Conservation (phyloP, 2,797 vertebrate species). For the Eulemur albifrons region DNA sequence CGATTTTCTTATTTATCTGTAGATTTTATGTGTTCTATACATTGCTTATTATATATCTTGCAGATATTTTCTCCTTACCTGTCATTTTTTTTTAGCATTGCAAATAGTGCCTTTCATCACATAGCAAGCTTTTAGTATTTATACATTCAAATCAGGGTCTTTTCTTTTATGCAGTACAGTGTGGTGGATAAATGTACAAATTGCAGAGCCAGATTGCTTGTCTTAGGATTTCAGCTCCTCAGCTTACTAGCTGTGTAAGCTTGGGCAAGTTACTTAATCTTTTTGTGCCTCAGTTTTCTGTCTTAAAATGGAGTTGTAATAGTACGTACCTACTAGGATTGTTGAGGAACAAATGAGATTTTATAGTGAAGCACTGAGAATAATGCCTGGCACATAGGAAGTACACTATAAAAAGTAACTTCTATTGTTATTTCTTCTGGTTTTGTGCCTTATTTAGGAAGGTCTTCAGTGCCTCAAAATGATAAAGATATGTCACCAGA, state of each 20-base stretch:
- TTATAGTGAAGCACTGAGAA: not conserved
- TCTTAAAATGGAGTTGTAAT: not conserved
- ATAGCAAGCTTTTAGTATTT: not conserved
- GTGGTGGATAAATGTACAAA: not conserved
- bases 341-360: not conserved
- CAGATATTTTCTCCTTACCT: not conserved
- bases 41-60: not conserved
- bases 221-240: slow-evolving; percentile 5
- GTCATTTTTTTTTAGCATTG: not conserved
- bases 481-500: not conserved
- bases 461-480: not conserved
- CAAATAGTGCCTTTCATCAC: not conserved
- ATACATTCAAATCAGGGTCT: not conserved
- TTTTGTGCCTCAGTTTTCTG: not conserved
- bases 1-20: not conserved
- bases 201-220: not conserved
- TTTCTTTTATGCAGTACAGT: not conserved
- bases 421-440: not conserved
- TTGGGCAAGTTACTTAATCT: not conserved
- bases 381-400: not conserved
- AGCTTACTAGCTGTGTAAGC: not conserved
- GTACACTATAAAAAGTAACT: not conserved
- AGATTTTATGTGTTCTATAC: not conserved
- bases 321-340: not conserved
- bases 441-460: not conserved